Percentiles rank a stretch among this genome's conserved stretches.
Conservation (phyloP, 2,113 vertebrate species). For the Haemorhous mexicanus region DNA sequence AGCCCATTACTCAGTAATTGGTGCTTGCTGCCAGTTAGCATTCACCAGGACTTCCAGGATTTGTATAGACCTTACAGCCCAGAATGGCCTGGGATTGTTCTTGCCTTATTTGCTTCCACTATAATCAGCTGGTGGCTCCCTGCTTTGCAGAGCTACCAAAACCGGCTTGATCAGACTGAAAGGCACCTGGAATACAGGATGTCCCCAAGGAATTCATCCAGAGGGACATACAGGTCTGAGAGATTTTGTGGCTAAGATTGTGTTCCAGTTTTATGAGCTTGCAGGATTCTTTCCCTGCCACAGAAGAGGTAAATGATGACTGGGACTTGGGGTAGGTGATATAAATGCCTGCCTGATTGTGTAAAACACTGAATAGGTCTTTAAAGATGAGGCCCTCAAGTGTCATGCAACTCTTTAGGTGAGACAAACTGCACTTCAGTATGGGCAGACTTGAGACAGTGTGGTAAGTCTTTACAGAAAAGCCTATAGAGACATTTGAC, state of each 20-base stretch:
- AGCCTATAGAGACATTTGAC: not conserved
- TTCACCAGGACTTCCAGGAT: conserved; percentile 31
- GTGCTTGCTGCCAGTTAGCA: conserved; percentile 51
- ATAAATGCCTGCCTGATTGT: not conserved
- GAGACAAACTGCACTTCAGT: not conserved
- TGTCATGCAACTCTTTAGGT: not conserved
- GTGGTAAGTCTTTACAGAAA: not conserved
- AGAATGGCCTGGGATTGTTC: conserved; percentile 41
- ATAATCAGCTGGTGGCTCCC: not conserved
- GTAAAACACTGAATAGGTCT: not conserved
- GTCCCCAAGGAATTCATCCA: not conserved
- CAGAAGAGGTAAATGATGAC: not conserved
- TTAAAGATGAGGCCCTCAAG: not conserved
- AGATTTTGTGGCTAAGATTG: not conserved
- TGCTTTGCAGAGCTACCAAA: conserved; percentile 4
- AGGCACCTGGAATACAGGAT: conserved; percentile 16
- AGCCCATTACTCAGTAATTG: conserved; percentile 55
- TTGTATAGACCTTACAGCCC: conserved; percentile 38
- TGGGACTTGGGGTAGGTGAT: not conserved
- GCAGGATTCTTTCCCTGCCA: not conserved
- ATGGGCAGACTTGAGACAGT: not conserved
- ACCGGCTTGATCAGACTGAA: not conserved
- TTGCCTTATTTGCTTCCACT: conserved; percentile 17
- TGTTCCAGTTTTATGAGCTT: not conserved
- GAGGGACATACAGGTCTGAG: not conserved